Base-by-base conservation (phyloP, 2,888 invertebrate species). In the Mycalesis mineus region DNA sequence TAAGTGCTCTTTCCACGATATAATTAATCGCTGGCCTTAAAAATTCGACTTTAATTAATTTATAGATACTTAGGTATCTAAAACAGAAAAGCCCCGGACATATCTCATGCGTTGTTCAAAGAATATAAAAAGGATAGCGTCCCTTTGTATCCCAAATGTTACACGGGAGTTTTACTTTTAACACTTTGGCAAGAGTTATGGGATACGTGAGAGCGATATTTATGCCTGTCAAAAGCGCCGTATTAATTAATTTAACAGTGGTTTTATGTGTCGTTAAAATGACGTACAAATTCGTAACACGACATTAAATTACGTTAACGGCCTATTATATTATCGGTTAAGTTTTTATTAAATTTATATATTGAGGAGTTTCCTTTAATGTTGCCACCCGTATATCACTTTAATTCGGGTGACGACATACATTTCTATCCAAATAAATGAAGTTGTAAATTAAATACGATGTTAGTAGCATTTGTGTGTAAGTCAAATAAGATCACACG, bases 161-260 rank as follows among this genome's bases (percentile, higher is more conserved):
- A 75, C 69, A 69, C 62, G 70, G 67, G 60, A 68, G 68, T 70
- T 73, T 33, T 78, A 68, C 68, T 70, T 73, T 33, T 78, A 80
- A 78, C 70, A 69, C 70, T 68, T 70, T 67, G 64, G 65, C 73
- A 80, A 79, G 82, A 86, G 72, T 78, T 83, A 84, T 84, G 72
- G 68, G 69, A 70, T 68, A 75, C 79, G 77, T 82, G 76, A 77
- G 76, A 75, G 71, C 82, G 88, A 87, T 88, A 75, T 78, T 87
- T 78, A 87, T 83, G 80, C 68, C 70, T 72, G 69, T 77, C 69
- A 70, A 37, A 80, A 82, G 74, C 73, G 74, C 64, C 68, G 71
- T 74, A 79, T 82, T 86, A 85, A 88, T 88, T 85, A 86, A 80
- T 75, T 71, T 71, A 77, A 78, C 77, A 72, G 77, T 71, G 75